These are phyloP conservation scores for Rynchops niger DNA, from an alignment of 2,113 vertebrate genomes.

Conservation along the genomic window DNA sequence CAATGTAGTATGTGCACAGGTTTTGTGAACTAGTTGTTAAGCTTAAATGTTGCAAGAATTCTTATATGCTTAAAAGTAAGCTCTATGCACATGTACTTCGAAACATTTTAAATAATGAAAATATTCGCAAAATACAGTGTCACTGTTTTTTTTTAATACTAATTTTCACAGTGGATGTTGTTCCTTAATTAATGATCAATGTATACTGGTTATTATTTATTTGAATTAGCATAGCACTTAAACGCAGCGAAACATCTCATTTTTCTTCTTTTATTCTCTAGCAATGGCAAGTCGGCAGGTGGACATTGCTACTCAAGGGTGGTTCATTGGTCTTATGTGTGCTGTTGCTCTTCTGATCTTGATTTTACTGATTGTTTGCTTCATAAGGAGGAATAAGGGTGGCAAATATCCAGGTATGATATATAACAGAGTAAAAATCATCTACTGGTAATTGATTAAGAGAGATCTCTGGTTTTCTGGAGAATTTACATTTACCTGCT, in stretches of 20 bases:
- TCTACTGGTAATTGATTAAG: neutral
- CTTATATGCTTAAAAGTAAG: neutral
- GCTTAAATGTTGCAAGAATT: neutral
- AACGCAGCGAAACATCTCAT: neutral
- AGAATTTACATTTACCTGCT: neutral
- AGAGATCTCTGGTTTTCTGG: neutral
- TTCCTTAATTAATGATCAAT: neutral
- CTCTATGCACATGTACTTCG: neutral
- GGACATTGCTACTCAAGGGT: constrained; percentile 97
- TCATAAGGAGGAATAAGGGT: constrained; percentile 98
- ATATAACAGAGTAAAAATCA: neutral
- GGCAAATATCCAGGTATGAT: constrained; percentile 96
- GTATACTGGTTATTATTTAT: neutral
- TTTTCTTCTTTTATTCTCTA: constrained; percentile 61
- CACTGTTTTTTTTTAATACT: neutral
- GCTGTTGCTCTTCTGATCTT: constrained; percentile 97
- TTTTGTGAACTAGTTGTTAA: neutral
- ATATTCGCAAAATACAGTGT: neutral
- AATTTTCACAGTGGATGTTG: neutral
- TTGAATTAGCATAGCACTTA: neutral
- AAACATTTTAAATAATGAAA: neutral
- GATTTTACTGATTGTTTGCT: constrained; percentile 96
- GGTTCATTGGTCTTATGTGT: constrained; percentile 99
- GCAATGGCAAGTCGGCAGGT: constrained; percentile 95
- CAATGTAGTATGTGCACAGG: neutral